Evolutionary conservation across 2,113 vertebrate species (phyloP).

Genomic region (Ptilonorhynchus violaceus): DNA sequence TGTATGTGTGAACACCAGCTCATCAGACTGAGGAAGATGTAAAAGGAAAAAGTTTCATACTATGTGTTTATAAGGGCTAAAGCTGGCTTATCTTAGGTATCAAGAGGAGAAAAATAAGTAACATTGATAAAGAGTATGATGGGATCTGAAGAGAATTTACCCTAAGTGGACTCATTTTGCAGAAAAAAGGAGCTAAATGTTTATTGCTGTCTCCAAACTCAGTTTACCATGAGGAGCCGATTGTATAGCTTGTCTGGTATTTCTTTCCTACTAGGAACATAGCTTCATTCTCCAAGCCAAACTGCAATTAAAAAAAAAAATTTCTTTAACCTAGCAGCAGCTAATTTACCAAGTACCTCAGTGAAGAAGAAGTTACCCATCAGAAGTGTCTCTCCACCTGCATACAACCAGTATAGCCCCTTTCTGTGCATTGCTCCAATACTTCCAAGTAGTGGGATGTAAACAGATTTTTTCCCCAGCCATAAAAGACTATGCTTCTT

Average conservation of each 20-base stretch:
- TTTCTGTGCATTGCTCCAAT: background rate
- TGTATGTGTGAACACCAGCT: background rate
- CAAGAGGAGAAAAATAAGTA: background rate
- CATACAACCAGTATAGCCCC: background rate
- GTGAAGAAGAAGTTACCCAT: background rate
- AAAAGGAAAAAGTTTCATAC: background rate
- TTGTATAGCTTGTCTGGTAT: background rate
- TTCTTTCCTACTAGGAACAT: background rate
- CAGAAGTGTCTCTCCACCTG: background rate
- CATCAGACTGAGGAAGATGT: background rate
- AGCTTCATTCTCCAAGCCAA: background rate
- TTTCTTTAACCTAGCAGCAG: background rate
- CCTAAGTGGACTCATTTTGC: background rate
- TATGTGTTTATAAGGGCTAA: background rate
- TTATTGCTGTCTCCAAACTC: background rate
- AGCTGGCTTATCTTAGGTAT: background rate
- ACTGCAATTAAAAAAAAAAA: background rate
- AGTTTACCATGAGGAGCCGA: background rate
- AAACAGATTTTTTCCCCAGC: background rate
- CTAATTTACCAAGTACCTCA: background rate
- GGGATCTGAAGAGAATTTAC: background rate
- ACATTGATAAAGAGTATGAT: background rate
- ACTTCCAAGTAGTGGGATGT: background rate
- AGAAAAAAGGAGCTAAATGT: background rate
- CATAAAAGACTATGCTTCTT: fast-evolving